phyloP scores from a whole-genome alignment of 2,797 vertebrate genomes.

The Takifugu ocellatus region DNA sequence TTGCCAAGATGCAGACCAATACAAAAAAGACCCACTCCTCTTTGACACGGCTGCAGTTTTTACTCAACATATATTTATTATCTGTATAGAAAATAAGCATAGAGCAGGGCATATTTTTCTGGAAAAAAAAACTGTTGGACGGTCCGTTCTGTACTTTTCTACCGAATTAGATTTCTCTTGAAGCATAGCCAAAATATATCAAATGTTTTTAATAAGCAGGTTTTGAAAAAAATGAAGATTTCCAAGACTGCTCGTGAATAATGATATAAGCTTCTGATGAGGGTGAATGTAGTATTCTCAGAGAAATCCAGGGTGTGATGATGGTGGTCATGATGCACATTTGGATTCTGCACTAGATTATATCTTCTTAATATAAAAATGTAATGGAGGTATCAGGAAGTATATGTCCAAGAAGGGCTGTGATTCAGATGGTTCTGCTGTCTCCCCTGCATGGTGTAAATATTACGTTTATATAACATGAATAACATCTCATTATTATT shows the following conservation, averaged over 20 bases:
- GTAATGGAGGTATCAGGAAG: too few relatives aligned
- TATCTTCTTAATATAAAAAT: too few relatives aligned
- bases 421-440: too few relatives aligned
- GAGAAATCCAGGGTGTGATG: too few relatives aligned
- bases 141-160: slow-evolving; percentile 24
- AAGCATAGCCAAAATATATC: slow-evolving; percentile 58
- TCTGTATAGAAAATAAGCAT: slow-evolving; percentile 18
- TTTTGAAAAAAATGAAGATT: slow-evolving; percentile 24
- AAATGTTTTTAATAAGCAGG: slow-evolving; percentile 20
- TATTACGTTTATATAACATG: too few relatives aligned
- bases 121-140: slow-evolving; percentile 2
- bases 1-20: slow-evolving; percentile 74
- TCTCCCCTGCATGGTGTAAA: too few relatives aligned
- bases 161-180: slow-evolving; percentile 13
- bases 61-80: slow-evolving; percentile 41
- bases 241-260: slow-evolving; percentile 17
- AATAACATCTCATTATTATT: too few relatives aligned
- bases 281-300: not conserved
- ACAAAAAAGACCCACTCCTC: slow-evolving; percentile 11
- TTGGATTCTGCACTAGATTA: too few relatives aligned
- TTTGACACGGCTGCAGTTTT: slow-evolving; percentile 21
- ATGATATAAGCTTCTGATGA: not conserved
- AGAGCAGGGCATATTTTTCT: slow-evolving; percentile 9
- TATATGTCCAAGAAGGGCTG: too few relatives aligned
- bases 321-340: too few relatives aligned